Base-by-base conservation (phyloP, 2,113 vertebrate genomes). In the Elephantulus edwardii region DNA sequence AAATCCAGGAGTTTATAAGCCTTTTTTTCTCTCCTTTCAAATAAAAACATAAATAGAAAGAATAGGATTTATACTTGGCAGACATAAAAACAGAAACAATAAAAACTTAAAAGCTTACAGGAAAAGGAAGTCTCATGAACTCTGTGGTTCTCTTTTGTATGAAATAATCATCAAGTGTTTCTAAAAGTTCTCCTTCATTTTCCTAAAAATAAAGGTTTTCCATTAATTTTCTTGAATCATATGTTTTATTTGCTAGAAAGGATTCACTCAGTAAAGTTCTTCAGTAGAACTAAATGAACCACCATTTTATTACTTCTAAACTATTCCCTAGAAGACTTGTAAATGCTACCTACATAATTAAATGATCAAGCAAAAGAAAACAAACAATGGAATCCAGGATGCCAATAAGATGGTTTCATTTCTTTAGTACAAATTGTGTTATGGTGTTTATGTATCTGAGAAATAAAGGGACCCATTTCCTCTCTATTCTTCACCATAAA, bases 231-330 rank as follows among this genome's bases (percentile, higher is more conserved):
- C 28, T 40, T 83, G 24, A 85, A n/a, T 79, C 70, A 70, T 22
- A 80, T 87, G 30, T 83, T 72, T 81, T 83, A 50, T 70, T 87
- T 88, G n/a, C 74, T 88, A 64, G 8, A 82, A 89, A 83, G 44
- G 22, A 91, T 80, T 88, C 58, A 82, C 46, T 89, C 26, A 83
- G 7, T 71, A 28, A 4, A 72, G 28, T 83, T 20, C 58, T 83
- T 92, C 52, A 24, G 35, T 75, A 48, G 35, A 71, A 89, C 8
- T 89, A 76, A 93, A 89, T 52, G 40, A 68, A 64, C 28, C 7
- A 64, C 28, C 7, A 44, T 86, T 83, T 87, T 42, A 68, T 71
- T 83, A 40, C 33, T 52, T 78, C 6, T 46, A 79, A 40, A 56
- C 3, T 33, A 56, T 68, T 85, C 81, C 14, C 85, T 86, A 79